phyloP scores from a whole-genome alignment of 2,888 invertebrate species.

The Spisula subtruncata region DNA sequence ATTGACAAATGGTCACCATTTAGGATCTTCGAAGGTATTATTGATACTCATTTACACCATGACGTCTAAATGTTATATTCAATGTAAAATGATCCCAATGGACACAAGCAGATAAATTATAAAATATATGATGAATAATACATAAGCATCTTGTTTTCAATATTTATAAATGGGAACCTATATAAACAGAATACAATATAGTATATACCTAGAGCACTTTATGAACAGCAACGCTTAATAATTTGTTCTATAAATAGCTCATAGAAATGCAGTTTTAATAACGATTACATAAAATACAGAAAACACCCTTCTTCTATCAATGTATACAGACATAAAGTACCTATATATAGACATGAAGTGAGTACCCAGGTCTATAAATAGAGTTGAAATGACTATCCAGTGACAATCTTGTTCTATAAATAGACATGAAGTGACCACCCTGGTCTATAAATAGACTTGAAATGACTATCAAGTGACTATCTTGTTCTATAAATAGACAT shows the following conservation, averaged over 20 bases:
- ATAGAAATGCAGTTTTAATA: not conserved
- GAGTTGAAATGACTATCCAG: not conserved
- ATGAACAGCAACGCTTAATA: conserved; percentile 1
- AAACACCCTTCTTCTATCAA: not conserved
- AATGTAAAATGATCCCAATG: too few species aligned
- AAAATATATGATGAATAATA: too few species aligned
- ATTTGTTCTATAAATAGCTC: conserved; percentile 21
- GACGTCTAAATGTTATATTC: too few species aligned
- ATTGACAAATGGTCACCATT: too few species aligned
- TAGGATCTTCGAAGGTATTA: too few species aligned
- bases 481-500: too few species aligned
- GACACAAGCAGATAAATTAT: too few species aligned
- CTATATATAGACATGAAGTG: not conserved
- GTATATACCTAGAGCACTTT: conserved; percentile 2
- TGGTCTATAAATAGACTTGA: too few species aligned
- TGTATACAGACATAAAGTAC: not conserved
- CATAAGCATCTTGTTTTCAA: too few species aligned
- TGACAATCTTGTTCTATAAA: not conserved
- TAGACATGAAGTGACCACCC: too few species aligned
- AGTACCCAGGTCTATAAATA: not conserved
- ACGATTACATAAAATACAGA: not conserved
- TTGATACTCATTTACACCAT: too few species aligned
- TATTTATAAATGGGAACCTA: not conserved
- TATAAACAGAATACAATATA: not conserved
- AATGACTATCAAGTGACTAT: too few species aligned